Conservation (phyloP, 2,888 invertebrate genomes). For the Punctoribates punctum region DNA sequence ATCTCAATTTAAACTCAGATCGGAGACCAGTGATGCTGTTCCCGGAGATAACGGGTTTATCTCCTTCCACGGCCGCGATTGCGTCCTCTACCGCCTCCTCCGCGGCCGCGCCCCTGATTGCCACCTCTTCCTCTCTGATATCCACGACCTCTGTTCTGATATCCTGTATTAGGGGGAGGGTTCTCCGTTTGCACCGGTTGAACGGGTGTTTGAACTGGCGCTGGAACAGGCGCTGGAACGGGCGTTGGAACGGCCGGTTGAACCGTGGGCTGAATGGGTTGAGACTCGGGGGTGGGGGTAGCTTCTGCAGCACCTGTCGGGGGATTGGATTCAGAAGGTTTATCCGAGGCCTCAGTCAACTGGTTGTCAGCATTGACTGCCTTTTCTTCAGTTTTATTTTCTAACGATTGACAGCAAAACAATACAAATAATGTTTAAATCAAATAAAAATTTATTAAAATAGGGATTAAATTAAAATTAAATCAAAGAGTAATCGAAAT, state of each 20-base stretch:
- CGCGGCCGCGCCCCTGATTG: conserved; percentile 23
- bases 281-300: background rate
- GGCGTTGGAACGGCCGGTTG: background rate
- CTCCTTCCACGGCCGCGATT: conserved; percentile 32
- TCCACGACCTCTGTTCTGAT: conserved; percentile 7
- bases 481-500: too few species aligned
- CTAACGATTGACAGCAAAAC: background rate
- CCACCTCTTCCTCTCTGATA: conserved; percentile 13
- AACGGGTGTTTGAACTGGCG: too few species aligned
- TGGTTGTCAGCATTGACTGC: conserved; percentile 8
- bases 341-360: background rate
- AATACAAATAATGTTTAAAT: background rate
- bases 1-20: background rate
- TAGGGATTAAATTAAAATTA: too few species aligned
- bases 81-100: conserved; percentile 21
- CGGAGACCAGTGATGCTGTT: background rate
- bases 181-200: background rate
- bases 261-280: background rate
- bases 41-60: background rate
- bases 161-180: background rate
- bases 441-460: background rate
- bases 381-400: conserved; percentile 23
- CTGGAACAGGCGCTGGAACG: too few species aligned
- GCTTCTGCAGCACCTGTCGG: background rate
- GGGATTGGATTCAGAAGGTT: conserved; percentile 23